Percentiles rank a stretch among this genome's conserved stretches.
phyloP scores from a whole-genome alignment of 1,140 invertebrate species.

The Achroia grisella region DNA sequence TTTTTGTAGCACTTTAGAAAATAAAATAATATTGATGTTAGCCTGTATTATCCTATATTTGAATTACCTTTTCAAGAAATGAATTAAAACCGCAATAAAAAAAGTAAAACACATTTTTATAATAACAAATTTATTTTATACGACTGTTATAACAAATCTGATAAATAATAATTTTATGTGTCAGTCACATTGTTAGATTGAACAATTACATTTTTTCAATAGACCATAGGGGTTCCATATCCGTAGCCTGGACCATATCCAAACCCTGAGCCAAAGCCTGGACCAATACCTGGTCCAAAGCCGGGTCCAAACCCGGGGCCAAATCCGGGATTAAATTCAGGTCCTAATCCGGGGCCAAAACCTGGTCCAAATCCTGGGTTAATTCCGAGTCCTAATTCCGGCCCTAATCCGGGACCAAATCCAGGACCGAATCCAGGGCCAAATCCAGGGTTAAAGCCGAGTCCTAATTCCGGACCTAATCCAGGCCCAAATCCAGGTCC shows the following conservation, averaged over 20 bases:
- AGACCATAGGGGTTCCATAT: too few relatives aligned
- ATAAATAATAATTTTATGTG: too few relatives aligned
- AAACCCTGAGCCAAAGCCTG: not conserved
- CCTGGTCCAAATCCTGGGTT: not conserved
- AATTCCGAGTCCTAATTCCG: not conserved
- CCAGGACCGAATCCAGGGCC: conserved; percentile 1
- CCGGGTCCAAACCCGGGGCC: not conserved
- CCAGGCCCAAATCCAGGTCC: not conserved
- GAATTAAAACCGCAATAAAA: too few relatives aligned
- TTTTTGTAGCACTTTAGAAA: too few relatives aligned
- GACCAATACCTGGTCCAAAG: not conserved
- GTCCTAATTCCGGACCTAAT: not conserved
- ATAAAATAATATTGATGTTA: too few relatives aligned
- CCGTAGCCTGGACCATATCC: not conserved
- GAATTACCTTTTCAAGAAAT: too few relatives aligned
- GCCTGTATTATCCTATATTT: too few relatives aligned
- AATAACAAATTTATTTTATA: too few relatives aligned
- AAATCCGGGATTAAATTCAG: not conserved
- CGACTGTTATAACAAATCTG: too few relatives aligned
- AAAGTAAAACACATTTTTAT: too few relatives aligned
- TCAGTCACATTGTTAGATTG: too few relatives aligned
- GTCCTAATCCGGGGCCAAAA: not conserved
- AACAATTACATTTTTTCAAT: too few relatives aligned
- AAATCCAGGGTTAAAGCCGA: not conserved
- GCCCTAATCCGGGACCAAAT: not conserved